These are phyloP conservation scores for Tenualosa ilisha DNA, from an alignment of 2,797 vertebrate species.

Conservation along the genomic window DNA sequence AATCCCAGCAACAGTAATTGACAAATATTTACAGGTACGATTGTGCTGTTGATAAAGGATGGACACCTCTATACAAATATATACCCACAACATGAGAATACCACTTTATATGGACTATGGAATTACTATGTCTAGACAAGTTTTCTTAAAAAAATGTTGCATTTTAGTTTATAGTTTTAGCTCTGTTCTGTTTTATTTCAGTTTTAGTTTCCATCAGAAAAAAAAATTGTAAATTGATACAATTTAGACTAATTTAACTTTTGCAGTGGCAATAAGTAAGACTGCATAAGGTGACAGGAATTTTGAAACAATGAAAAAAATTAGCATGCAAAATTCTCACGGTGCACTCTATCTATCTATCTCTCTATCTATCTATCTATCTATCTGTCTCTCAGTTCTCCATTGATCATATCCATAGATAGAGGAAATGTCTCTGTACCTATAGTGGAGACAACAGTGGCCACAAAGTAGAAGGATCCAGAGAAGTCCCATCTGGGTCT, in stretches of 20 bases:
- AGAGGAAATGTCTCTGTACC: slow-evolving; percentile 54
- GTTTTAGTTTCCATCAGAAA: too few relatives aligned
- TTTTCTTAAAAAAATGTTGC: background rate
- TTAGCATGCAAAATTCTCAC: too few relatives aligned
- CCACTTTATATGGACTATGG: background rate
- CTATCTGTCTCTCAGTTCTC: background rate
- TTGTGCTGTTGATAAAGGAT: background rate
- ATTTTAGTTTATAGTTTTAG: too few relatives aligned
- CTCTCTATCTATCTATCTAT: background rate
- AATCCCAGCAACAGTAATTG: slow-evolving; percentile 10
- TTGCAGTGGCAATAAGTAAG: too few relatives aligned
- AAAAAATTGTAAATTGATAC: too few relatives aligned
- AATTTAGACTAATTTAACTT: too few relatives aligned
- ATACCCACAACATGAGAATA: background rate
- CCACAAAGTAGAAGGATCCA: slow-evolving; percentile 69
- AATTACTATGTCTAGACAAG: background rate
- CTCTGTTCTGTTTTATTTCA: too few relatives aligned
- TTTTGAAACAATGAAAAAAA: too few relatives aligned
- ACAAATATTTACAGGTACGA: slow-evolving; percentile 28
- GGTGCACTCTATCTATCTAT: background rate
- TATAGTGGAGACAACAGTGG: slow-evolving; percentile 70
- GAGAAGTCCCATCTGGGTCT: slow-evolving; percentile 64
- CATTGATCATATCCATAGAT: background rate
- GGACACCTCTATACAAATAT: background rate
- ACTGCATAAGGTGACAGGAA: too few relatives aligned